Base-by-base conservation (phyloP, 2,888 invertebrate species). In the Epinotia bilunana region DNA sequence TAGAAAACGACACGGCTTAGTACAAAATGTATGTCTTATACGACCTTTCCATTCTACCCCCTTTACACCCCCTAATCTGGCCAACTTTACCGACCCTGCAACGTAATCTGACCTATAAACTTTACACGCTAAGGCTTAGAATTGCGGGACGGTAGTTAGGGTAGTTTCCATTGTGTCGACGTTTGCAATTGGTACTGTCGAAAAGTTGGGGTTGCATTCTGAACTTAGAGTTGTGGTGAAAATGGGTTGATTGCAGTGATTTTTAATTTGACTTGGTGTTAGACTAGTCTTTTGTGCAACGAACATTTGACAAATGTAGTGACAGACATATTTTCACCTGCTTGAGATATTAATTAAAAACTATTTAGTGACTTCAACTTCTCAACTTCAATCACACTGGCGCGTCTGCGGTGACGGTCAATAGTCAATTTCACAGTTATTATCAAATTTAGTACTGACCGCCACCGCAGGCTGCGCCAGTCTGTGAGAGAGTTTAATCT, bases 191-290 rank as follows among this genome's bases (percentile, higher is more conserved):
- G 61, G 61, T 70, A 70, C 49, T 53, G 73, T 64, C 33, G 46
- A 43, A 65, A 58, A 74, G 58, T 70, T 74, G 53, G 39, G 39
- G 49, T 58, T 53, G 63, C 46, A 60, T 65, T 64, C 62, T 60
- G 58, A 49, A 33, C 18, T 61, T 49, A 33, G 64, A 65, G 58
- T 73, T 60, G 28, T 53, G 18, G 55, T 23, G 58, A 58, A 68
- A 68, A 57, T 57, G 28, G 64, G 63, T 23, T 72, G 57, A 72
- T 63, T 64, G 28, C 28, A 65, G n/a, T 33, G 12, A 53, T 33
- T 65, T 65, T 55, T 53, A 53, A 33, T 12, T 49, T 28, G 16
- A 7, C 57, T 68, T 18, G 28, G 20, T 28, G 16, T 23, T 57
- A 64, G 39, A 39, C 39, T 39, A 39, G 39, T 39, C 9, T 39